Evolutionary conservation across 2,888 invertebrate genomes (phyloP), one percentile per base, ranked within the genome.

Genomic region (Drosophila prolongata): DNA sequence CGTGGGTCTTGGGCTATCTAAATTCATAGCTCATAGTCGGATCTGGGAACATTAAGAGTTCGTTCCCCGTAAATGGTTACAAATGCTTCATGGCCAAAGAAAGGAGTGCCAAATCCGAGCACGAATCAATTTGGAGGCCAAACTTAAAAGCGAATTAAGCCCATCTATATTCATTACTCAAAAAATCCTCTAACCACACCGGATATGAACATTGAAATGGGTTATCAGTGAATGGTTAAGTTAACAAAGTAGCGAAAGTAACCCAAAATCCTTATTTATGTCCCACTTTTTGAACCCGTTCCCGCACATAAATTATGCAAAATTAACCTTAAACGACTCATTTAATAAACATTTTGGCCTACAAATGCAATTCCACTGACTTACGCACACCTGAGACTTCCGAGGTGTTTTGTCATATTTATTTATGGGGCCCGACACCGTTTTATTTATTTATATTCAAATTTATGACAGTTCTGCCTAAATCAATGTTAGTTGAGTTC

Each of bases 391-490:
- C 65, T 71, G 65, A 54, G 66, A 38, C 30, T 53, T 27, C 16
- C 13, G n/a, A 57, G 55, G 59, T 47, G 52, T 56, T 73, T 73
- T 44, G 52, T 44, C 73, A 73, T 59, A 50, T 50, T 75, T 78
- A 77, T 78, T 78, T 76, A 75, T 78, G 71, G 43, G 43, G 46
- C 16, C 35, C 27, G 14, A 56, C 56, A 54, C 38, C 46, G 16
- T 58, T 66, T 66, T 72, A 47, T 78, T 79, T 71, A 75, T 67
- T 73, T 69, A 69, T 61, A 70, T 72, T 70, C 49, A 73, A 76
- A 78, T 80, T 64, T 80, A 66, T 68, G 68, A 54, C 73, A 42
- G 27, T 40, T n/a, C 40, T 58, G 65, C 62, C 64, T 76, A 78
- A 76, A 78, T 81, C 79, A 73, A 42, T 34, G 67, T 3, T 16